Evolutionary conservation across 2,797 vertebrate genomes (phyloP).

Genomic region (Epinephelus malabaricus): DNA sequence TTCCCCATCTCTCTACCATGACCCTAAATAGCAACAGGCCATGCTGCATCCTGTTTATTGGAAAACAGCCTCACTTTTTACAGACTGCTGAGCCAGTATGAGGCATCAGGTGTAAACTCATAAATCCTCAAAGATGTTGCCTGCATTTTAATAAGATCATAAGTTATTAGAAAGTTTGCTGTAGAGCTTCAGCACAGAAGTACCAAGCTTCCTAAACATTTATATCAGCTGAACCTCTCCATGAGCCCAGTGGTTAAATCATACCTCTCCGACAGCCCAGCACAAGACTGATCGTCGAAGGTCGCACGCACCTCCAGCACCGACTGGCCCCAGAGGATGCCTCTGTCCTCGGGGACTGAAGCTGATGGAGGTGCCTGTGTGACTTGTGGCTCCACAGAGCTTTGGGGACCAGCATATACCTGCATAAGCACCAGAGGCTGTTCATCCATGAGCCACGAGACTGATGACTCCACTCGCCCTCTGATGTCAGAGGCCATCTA

Average conservation of each 20-base stretch:
- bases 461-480: background rate
- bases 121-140: slow-evolving; percentile 23
- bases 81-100: slow-evolving; percentile 24
- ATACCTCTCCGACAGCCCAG: background rate
- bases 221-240: too few species aligned
- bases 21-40: slow-evolving; percentile 10
- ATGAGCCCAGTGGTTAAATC: background rate
- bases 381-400: slow-evolving; percentile 5
- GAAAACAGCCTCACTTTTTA: slow-evolving; percentile 14
- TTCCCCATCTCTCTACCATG: slow-evolving; percentile 15
- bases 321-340: background rate
- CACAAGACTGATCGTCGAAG: slow-evolving; percentile 6
- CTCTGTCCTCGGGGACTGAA: slow-evolving; percentile 6
- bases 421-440: background rate
- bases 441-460: slow-evolving; percentile 18
- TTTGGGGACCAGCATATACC: background rate
- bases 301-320: background rate
- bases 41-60: slow-evolving; percentile 14
- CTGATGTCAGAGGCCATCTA: slow-evolving; percentile 24
- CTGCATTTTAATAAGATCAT: slow-evolving; percentile 36
- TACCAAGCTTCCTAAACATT: background rate
- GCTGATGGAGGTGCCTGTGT: slow-evolving; percentile 21
- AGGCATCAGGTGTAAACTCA: slow-evolving; percentile 17
- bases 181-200: background rate
- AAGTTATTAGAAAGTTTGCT: slow-evolving; percentile 2